Evolutionary conservation across 2,113 vertebrate species (phyloP), one percentile per base, ranked within the genome.

Genomic region (Prionailurus viverrinus): DNA sequence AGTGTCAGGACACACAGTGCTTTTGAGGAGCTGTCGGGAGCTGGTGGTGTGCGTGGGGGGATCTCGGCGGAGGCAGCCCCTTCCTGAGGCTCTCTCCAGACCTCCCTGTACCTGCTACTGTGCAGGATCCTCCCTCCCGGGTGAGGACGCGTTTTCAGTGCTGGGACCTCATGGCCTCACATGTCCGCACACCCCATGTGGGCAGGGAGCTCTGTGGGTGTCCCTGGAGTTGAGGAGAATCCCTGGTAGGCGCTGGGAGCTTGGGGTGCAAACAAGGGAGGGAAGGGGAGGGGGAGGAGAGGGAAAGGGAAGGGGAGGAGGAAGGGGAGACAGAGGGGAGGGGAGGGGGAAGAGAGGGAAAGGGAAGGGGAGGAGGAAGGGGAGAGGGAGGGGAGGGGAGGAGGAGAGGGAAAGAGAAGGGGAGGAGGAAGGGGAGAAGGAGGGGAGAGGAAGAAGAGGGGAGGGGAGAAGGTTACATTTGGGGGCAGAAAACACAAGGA

Each of bases 381-480:
- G 15, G n/a, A 5, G 4, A 1, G 2, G 19, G 6, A 3, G 6
- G 21, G 12, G 27, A 8, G 18, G 5, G 33, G 3, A 16, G 7
- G 31, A 33, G 33, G 68, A 18, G 7, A 15, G n/a, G 9, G 7
- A 0, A 7, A 7, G n/a, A 25, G 9, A 21, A 27, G 25, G 29
- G 11, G 66, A 33, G 15, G 29, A 5, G 13, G 6, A 16, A 14
- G 33, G 31, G 14, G 14, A 31, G 16, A 31, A 3, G 1, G 19
- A 8, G 33, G 27, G 3, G 1, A 6, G 2, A 16, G 39, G 2
- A 5, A 5, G 23, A 31, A 2, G 7, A 0, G 27, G 12, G 65
- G 13, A n/a, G 3, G 27, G 11, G 39, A 36, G 5, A 6, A 14
- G 8, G 21, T 27, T 5, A 8, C 25, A n/a, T 18, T 19, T 19